phyloP scores from a whole-genome alignment of 2,888 invertebrate species.

The Dusona sp. region DNA sequence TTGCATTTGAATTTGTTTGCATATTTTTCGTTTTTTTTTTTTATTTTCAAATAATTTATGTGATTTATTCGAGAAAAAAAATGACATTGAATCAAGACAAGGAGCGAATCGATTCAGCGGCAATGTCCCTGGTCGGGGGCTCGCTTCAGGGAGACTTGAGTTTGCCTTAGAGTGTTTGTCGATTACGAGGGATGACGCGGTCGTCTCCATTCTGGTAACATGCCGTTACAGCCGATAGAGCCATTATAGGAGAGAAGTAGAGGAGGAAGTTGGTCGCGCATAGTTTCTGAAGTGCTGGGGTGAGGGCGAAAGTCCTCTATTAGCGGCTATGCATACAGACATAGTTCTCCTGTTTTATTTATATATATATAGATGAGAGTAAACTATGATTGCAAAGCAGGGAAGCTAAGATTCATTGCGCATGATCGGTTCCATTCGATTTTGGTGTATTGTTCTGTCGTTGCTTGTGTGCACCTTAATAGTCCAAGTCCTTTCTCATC shows the following conservation, averaged over 20 bases:
- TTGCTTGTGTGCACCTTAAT: not conserved
- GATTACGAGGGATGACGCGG: slow-evolving; percentile 58
- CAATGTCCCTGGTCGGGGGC: not conserved
- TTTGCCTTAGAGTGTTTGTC: slow-evolving; percentile 24
- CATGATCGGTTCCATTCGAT: not conserved
- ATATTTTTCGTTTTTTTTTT: not conserved
- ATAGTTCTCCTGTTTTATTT: not conserved
- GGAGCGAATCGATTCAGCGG: not conserved
- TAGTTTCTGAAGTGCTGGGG: slow-evolving; percentile 27
- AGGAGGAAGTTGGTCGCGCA: slow-evolving; percentile 23
- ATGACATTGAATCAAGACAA: not conserved
- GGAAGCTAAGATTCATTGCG: too few relatives aligned
- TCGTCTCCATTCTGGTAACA: slow-evolving; percentile 44
- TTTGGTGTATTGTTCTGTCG: not conserved
- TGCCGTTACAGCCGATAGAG: slow-evolving; percentile 69
- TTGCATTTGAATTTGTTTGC: not conserved
- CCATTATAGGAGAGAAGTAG: slow-evolving; percentile 71
- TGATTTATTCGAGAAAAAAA: not conserved
- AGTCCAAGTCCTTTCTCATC: too few relatives aligned
- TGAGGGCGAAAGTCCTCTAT: slow-evolving; percentile 63
- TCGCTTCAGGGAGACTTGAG: not conserved
- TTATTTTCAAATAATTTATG: not conserved
- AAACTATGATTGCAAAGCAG: not conserved
- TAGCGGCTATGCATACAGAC: slow-evolving; percentile 51
- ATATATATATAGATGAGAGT: not conserved